Percentiles rank a stretch among this genome's conserved stretches.
Evolutionary conservation across 2,888 invertebrate species (phyloP).

Genomic region (Zygaena filipendulae): DNA sequence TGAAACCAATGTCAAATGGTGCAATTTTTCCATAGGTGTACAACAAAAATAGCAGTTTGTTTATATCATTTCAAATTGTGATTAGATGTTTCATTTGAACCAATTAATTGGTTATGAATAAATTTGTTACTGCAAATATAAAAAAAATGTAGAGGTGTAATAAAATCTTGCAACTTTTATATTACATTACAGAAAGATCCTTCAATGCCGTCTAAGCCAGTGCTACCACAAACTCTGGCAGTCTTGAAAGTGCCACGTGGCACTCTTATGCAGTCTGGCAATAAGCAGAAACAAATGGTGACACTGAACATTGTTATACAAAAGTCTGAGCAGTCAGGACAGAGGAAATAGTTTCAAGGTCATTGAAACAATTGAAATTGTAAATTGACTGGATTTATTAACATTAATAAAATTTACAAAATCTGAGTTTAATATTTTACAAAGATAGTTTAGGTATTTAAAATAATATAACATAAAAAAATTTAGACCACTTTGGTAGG

Average conservation of each 20-base stretch:
- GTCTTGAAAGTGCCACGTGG: slow-evolving; percentile 33
- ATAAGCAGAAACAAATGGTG: slow-evolving; percentile 29
- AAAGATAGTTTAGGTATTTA: no score
- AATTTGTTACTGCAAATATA: no score
- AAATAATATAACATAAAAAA: no score
- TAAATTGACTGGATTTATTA: slow-evolving; percentile 7
- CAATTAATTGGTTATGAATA: no score
- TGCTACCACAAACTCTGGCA: slow-evolving; percentile 21
- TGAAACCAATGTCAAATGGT: no score
- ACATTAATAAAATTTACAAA: no score
- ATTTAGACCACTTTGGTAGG: slow-evolving; percentile 27
- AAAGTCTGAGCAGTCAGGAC: no score
- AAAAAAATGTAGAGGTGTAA: no score
- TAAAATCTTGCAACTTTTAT: not conserved
- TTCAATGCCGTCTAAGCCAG: not conserved
- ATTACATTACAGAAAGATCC: slow-evolving; percentile 17
- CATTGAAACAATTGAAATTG: slow-evolving; percentile 15
- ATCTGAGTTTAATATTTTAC: no score
- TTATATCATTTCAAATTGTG: not conserved
- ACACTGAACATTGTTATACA: slow-evolving; percentile 35
- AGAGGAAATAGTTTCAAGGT: no score
- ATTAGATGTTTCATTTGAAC: not conserved
- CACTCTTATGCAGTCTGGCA: slow-evolving; percentile 30
- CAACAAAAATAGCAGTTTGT: no score
- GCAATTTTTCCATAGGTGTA: no score